Evolutionary conservation across 2,797 vertebrate genomes (phyloP).

Genomic region (Euthynnus affinis): DNA sequence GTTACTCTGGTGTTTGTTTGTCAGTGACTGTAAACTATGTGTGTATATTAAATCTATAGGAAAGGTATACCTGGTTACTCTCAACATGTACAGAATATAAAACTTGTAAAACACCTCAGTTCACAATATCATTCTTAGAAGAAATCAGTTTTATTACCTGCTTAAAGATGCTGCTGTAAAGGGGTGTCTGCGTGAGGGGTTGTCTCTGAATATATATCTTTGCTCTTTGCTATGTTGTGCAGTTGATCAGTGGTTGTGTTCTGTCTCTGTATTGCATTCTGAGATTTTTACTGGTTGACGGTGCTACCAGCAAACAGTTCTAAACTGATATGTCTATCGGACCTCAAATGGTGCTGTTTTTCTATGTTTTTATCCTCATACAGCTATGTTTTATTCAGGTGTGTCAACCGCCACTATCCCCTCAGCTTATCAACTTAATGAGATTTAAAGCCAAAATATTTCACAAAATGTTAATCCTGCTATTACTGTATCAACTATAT

Average conservation of each 20-base stretch:
- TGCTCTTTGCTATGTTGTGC: conserved; percentile 82
- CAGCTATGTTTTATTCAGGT: conserved; percentile 81
- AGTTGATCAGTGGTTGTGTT: conserved; percentile 81
- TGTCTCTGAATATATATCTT: conserved; percentile 79
- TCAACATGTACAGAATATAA: conserved; percentile 84
- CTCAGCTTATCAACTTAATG: conserved; percentile 72
- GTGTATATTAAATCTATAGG: conserved; percentile 79
- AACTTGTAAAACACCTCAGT: conserved; percentile 83
- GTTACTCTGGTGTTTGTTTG: conserved; percentile 87
- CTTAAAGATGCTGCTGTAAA: conserved; percentile 83
- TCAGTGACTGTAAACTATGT: conserved; percentile 85
- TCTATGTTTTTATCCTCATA: conserved; percentile 85
- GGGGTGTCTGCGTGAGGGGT: conserved; percentile 75
- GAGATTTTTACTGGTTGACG: conserved; percentile 87
- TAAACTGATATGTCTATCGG: conserved; percentile 84
- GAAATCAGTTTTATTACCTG: conserved; percentile 80
- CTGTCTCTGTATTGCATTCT: conserved; percentile 80
- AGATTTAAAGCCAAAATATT: conserved; percentile 80
- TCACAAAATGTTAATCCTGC: conserved; percentile 72
- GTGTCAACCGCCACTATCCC: conserved; percentile 77
- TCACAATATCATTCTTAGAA: conserved; percentile 81
- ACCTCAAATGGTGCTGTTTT: conserved; percentile 91
- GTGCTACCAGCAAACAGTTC: conserved; percentile 90
- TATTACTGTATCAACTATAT: conserved; percentile 77
- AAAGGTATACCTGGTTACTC: conserved; percentile 80